These are phyloP conservation scores for Sander lucioperca DNA, from an alignment of 2,113 vertebrate genomes.

Conservation along the genomic window DNA sequence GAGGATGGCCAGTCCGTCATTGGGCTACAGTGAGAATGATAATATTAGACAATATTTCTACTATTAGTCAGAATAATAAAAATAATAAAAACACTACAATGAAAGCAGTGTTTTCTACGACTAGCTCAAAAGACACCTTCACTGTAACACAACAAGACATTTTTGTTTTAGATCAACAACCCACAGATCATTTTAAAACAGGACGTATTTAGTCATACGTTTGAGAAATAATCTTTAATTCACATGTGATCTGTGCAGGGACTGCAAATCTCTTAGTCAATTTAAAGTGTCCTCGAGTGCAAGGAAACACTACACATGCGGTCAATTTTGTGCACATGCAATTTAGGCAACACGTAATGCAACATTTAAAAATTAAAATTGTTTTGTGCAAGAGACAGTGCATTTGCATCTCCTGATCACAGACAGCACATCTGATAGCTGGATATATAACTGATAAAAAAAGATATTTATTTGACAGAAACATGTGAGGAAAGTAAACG, in stretches of 20 bases:
- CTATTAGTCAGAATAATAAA: background rate
- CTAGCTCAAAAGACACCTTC: too few relatives aligned
- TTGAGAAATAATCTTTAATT: too few relatives aligned
- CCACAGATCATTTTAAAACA: too few relatives aligned
- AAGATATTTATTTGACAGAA: background rate
- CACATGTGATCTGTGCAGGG: background rate
- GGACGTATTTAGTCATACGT: too few relatives aligned
- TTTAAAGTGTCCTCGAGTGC: background rate
- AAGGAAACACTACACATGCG: background rate
- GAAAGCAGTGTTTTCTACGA: background rate
- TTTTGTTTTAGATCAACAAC: too few relatives aligned
- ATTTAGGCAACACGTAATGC: background rate
- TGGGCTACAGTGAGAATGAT: too few relatives aligned
- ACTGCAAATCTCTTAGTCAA: too few relatives aligned
- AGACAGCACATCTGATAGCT: background rate
- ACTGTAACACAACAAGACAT: too few relatives aligned
- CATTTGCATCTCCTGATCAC: background rate
- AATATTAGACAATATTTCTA: too few relatives aligned
- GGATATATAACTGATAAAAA: background rate
- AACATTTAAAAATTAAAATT: background rate
- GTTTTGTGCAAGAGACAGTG: background rate
- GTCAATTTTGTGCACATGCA: background rate
- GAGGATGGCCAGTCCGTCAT: too few relatives aligned
- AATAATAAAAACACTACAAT: background rate
- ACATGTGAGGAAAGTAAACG: background rate